Evolutionary conservation across 2,797 vertebrate species (phyloP).

Genomic region (Poeciliopsis gracilis): DNA sequence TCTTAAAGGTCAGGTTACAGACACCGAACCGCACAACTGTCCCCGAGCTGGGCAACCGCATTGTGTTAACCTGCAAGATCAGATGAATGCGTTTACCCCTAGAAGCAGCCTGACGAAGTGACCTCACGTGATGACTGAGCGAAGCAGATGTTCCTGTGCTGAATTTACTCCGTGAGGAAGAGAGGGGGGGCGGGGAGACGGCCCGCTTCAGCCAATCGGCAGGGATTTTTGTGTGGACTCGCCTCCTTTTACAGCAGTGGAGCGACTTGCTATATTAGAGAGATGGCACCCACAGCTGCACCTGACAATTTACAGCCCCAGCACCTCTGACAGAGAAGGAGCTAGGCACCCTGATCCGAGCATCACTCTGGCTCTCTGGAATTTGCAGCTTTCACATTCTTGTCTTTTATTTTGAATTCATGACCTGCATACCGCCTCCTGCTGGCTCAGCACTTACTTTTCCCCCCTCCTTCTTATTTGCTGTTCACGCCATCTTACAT

Average conservation of each 20-base stretch:
- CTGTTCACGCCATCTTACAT: constrained; percentile 21
- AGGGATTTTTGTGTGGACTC: constrained; percentile 53
- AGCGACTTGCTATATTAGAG: constrained; percentile 82
- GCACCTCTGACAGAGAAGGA: constrained; percentile 31
- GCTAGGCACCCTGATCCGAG: background rate
- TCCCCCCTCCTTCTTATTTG: background rate
- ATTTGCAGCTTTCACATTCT: constrained; percentile 40
- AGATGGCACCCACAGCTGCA: constrained; percentile 81
- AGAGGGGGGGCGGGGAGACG: constrained; percentile 31
- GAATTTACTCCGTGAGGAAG: constrained; percentile 45
- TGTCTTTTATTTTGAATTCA: constrained; percentile 12
- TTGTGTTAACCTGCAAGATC: background rate
- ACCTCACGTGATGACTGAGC: constrained; percentile 44
- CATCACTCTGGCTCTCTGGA: constrained; percentile 59
- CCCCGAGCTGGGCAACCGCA: background rate
- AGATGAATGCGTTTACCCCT: background rate
- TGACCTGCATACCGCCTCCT: constrained; percentile 12
- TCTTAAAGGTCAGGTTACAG: constrained; percentile 66
- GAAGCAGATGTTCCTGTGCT: constrained; percentile 64
- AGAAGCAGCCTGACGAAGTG: constrained; percentile 7
- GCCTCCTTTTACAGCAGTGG: constrained; percentile 91
- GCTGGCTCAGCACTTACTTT: constrained; percentile 18
- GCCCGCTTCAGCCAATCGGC: constrained; percentile 56
- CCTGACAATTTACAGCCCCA: constrained; percentile 85
- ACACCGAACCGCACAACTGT: constrained; percentile 35